Percentiles rank a stretch among this genome's conserved stretches.
Evolutionary conservation across 2,113 vertebrate genomes (phyloP).

Genomic region (Pithys albifrons): DNA sequence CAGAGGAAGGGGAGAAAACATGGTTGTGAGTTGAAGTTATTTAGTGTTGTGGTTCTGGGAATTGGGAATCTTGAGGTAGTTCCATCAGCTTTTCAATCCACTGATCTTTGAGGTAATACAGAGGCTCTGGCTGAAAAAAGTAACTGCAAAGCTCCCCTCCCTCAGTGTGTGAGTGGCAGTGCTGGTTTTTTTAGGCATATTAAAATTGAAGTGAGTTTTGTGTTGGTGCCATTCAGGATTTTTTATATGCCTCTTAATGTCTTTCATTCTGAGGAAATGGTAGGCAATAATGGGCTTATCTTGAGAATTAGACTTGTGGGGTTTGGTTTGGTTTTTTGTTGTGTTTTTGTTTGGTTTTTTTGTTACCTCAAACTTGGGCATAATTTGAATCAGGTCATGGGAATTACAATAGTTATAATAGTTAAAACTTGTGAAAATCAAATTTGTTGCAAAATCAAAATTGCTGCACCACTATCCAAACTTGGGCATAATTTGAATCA

Average conservation of each 20-base stretch:
- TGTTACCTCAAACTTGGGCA: not conserved
- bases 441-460: not conserved
- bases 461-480: not conserved
- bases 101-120: not conserved
- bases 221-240: not conserved
- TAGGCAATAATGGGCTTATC: not conserved
- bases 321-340: not conserved
- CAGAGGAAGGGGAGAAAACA: not conserved
- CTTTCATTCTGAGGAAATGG: not conserved
- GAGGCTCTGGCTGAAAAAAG: not conserved
- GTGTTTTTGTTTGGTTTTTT: not conserved
- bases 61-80: not conserved
- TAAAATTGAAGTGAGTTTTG: not conserved
- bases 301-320: not conserved
- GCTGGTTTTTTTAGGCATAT: not conserved
- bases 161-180: not conserved
- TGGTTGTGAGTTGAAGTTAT: not conserved
- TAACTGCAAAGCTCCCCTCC: not conserved
- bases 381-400: not conserved
- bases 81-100: not conserved
- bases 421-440: not conserved
- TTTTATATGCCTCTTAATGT: not conserved
- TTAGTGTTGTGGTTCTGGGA: not conserved
- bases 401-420: not conserved
- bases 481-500: not conserved